Evolutionary conservation across 2,797 vertebrate genomes (phyloP).

Genomic region (Rhinogobio ventralis): DNA sequence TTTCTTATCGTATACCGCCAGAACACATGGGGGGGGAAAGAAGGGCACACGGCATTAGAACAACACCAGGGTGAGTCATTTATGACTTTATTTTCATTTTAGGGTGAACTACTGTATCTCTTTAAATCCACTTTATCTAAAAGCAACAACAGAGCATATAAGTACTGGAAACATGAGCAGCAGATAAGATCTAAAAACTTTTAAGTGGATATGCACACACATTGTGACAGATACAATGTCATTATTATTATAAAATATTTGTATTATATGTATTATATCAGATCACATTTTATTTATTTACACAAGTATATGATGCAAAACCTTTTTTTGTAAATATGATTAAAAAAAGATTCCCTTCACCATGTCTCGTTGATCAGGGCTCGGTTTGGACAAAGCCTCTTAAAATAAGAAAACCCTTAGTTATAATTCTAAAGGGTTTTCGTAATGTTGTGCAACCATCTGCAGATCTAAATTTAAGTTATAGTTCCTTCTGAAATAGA

Average conservation of each 20-base stretch:
- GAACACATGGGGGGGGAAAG: no score
- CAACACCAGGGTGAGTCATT: not conserved
- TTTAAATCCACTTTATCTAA: conserved; percentile 30
- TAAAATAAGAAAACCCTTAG: no score
- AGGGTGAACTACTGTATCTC: not conserved
- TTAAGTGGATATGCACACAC: conserved; percentile 8
- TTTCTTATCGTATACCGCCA: no score
- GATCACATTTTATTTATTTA: not conserved
- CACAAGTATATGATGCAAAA: not conserved
- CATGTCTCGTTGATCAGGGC: no score
- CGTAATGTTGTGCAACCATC: not conserved
- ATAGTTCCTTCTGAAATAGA: not conserved
- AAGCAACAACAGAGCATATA: conserved; percentile 18
- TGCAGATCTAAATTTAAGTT: not conserved
- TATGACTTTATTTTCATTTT: not conserved
- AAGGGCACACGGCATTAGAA: no score
- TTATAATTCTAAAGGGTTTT: no score
- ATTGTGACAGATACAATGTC: not conserved
- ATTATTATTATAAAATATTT: not conserved
- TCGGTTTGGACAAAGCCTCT: no score
- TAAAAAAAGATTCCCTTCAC: no score
- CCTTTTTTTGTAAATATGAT: no score
- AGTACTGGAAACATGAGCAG: conserved; percentile 16
- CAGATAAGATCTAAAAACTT: not conserved
- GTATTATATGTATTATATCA: not conserved